Conservation (phyloP, 2,888 invertebrate genomes). For the Athalia rosae region DNA sequence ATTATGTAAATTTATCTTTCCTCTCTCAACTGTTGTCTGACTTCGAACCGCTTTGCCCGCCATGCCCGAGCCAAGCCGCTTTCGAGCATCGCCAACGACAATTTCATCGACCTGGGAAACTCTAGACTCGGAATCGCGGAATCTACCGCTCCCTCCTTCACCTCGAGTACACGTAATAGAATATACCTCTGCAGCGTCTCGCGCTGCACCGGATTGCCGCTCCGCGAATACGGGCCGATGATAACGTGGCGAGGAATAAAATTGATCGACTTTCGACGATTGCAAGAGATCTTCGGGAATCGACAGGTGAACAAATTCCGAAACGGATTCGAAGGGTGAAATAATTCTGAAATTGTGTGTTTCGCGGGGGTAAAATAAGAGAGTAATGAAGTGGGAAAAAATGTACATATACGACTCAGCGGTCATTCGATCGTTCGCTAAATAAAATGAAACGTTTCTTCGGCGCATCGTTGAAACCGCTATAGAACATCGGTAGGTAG, state of each 20-base stretch:
- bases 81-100: conserved; percentile 23
- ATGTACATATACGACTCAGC: conserved; percentile 1
- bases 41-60: conserved; percentile 15
- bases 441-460: conserved; percentile 9
- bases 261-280: too few relatives aligned
- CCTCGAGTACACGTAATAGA: conserved; percentile 2
- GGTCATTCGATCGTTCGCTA: not conserved
- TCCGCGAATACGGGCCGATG: too few relatives aligned
- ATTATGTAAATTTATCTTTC: conserved; percentile 46
- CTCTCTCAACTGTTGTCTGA: conserved; percentile 41
- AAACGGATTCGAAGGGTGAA: too few relatives aligned
- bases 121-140: conserved; percentile 18
- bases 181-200: not conserved
- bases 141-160: not conserved
- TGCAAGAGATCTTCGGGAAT: too few relatives aligned
- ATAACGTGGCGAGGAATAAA: too few relatives aligned
- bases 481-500: not conserved
- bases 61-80: conserved; percentile 18
- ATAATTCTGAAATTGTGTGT: too few relatives aligned
- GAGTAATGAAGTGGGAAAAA: not conserved
- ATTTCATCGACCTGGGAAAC: conserved; percentile 40
- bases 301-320: too few relatives aligned
- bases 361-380: too few relatives aligned
- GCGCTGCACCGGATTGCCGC: not conserved
- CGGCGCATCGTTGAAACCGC: conserved; percentile 6